A percentile compares a stretch with the other conserved stretches of the same genome.
These are phyloP conservation scores for Elgaria multicarinata DNA, from an alignment of 2,113 vertebrate species.

Conservation along the genomic window DNA sequence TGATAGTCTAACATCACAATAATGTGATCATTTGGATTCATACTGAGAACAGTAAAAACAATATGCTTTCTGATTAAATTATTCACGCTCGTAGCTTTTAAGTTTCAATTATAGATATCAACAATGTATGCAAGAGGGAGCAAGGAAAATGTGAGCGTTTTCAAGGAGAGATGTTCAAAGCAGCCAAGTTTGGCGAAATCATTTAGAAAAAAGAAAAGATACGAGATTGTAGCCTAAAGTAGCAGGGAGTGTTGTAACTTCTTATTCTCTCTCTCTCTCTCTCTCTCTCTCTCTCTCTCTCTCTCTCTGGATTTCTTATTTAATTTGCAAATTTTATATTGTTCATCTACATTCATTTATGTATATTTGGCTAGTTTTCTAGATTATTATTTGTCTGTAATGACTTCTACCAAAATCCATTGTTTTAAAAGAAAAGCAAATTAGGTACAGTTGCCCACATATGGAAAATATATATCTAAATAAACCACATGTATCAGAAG, in stretches of 20 bases:
- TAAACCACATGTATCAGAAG: no score
- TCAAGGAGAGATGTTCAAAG: conserved; percentile 64
- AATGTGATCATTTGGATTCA: conserved; percentile 73
- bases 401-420: not conserved
- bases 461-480: no score
- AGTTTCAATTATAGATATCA: conserved; percentile 73
- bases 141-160: conserved; percentile 63
- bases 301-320: not conserved
- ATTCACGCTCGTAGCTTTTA: conserved; percentile 72
- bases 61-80: conserved; percentile 74
- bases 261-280: conserved; percentile 9
- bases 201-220: conserved; percentile 51
- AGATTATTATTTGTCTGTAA: not conserved
- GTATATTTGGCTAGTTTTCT: not conserved
- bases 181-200: conserved; percentile 59
- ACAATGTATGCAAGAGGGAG: conserved; percentile 55
- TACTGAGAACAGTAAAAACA: conserved; percentile 69
- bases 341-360: not conserved
- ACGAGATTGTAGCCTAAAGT: conserved; percentile 40
- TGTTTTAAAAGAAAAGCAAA: not conserved
- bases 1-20: conserved; percentile 67
- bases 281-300: no score
- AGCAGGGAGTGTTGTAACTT: conserved; percentile 37
- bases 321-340: not conserved
- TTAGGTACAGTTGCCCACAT: no score